phyloP scores from a whole-genome alignment of 1,140 invertebrate genomes.

The Babylonia areolata region DNA sequence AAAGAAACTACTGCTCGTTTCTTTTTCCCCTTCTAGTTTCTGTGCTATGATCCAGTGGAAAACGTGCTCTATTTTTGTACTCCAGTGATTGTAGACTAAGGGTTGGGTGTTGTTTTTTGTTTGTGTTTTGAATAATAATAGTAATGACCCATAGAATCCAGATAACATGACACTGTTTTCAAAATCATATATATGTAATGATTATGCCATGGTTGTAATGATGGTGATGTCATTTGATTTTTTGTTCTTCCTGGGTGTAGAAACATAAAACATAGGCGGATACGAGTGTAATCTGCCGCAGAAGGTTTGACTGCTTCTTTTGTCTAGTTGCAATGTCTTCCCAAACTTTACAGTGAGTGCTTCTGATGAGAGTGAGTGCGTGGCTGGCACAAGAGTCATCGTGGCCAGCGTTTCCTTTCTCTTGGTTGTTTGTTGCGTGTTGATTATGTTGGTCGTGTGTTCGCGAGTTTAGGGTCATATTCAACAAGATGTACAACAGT shows the following conservation, averaged over 20 bases:
- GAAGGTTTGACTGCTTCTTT: not conserved
- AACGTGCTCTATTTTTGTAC: slow-evolving; percentile 24
- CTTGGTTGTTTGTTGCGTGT: no score
- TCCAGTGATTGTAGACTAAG: not conserved
- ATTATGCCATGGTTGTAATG: not conserved
- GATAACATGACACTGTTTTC: not conserved
- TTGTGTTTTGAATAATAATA: no score
- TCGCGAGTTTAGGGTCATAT: not conserved
- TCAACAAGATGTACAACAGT: not conserved
- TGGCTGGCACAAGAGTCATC: not conserved
- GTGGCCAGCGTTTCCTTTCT: not conserved
- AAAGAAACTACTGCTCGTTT: no score
- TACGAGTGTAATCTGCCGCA: not conserved
- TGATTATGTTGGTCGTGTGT: no score
- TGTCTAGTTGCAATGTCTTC: slow-evolving; percentile 17
- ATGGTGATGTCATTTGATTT: not conserved
- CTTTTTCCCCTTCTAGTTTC: no score
- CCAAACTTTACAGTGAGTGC: not conserved
- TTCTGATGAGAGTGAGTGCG: not conserved
- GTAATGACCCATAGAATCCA: no score
- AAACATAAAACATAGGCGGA: not conserved
- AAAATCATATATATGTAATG: not conserved
- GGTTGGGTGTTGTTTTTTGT: not conserved
- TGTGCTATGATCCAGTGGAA: not conserved
- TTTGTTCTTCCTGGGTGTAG: not conserved